A percentile compares a stretch with the other conserved stretches of the same genome.
phyloP scores from a whole-genome alignment of 2,113 vertebrate species.

The Zootoca vivipara region DNA sequence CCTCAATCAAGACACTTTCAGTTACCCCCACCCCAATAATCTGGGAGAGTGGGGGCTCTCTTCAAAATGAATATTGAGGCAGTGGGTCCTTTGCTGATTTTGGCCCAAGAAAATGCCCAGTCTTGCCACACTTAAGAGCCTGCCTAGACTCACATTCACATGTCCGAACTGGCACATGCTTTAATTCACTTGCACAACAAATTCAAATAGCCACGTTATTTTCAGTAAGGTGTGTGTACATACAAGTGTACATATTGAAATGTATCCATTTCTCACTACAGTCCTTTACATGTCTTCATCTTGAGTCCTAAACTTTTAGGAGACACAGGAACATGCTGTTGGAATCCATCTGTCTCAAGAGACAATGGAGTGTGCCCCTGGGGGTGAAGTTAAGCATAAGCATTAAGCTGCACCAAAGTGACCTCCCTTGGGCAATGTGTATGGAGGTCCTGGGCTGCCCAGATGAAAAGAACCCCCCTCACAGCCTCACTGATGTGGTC shows the following conservation, averaged over 20 bases:
- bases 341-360: too few relatives aligned
- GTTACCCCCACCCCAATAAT: neutral
- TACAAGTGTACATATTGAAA: neutral
- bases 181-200: neutral
- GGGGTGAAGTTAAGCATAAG: too few relatives aligned
- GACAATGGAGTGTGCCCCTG: too few relatives aligned
- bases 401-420: too few relatives aligned
- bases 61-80: neutral
- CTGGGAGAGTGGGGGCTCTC: neutral
- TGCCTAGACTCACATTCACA: neutral
- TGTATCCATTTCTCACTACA: neutral
- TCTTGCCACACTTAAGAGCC: neutral
- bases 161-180: neutral
- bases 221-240: neutral
- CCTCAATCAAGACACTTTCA: neutral
- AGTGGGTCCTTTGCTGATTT: neutral
- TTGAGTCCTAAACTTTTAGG: neutral
- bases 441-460: too few relatives aligned
- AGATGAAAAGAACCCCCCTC: too few relatives aligned
- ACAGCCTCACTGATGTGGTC: too few relatives aligned
- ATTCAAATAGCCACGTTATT: neutral
- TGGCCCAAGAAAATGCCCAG: neutral
- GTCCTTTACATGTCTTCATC: neutral
- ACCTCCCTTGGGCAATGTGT: too few relatives aligned
- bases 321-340: too few relatives aligned